Evolutionary conservation across 92 coral and sea anemone species (phyloP).

Genomic region (Chrysogorgia sp.): DNA sequence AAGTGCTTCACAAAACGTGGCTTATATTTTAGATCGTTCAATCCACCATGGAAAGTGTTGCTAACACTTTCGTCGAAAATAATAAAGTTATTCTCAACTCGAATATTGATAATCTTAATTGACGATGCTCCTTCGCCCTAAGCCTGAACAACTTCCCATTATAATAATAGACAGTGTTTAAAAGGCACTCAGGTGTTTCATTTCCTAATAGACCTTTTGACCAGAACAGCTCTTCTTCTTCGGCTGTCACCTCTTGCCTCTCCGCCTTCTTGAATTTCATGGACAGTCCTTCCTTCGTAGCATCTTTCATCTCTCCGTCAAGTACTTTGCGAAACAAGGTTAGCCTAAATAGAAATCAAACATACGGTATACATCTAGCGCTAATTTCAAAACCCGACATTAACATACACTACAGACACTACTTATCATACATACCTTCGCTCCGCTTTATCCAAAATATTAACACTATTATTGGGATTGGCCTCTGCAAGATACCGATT

Average conservation of each 20-base stretch:
- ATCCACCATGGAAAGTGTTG: constrained; percentile 39
- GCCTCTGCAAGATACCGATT: constrained; percentile 19
- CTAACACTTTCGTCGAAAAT: constrained; percentile 38
- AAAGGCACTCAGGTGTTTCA: constrained; percentile 35
- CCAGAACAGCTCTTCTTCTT: constrained; percentile 35
- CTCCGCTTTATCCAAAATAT: constrained; percentile 12
- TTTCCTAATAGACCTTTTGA: constrained; percentile 23
- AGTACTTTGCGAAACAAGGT: constrained; percentile 31
- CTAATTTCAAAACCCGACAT: neutral
- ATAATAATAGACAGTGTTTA: constrained; percentile 30
- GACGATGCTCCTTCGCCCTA: constrained; percentile 31
- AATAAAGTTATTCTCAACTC: constrained; percentile 25
- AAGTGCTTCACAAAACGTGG: constrained; percentile 29
- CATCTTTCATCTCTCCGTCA: constrained; percentile 51
- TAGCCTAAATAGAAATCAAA: no score
- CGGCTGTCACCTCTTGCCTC: constrained; percentile 27
- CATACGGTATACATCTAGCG: neutral
- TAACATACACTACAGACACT: neutral
- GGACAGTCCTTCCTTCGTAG: constrained; percentile 21
- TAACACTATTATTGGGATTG: constrained; percentile 8
- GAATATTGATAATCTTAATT: constrained; percentile 16
- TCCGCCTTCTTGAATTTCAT: constrained; percentile 21
- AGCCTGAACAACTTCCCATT: constrained; percentile 36
- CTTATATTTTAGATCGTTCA: neutral
- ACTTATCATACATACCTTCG: constrained; percentile 8